Evolutionary conservation across 1,140 invertebrate genomes (phyloP), one percentile per base, ranked within the genome.

Genomic region (Drosophila nikananu): DNA sequence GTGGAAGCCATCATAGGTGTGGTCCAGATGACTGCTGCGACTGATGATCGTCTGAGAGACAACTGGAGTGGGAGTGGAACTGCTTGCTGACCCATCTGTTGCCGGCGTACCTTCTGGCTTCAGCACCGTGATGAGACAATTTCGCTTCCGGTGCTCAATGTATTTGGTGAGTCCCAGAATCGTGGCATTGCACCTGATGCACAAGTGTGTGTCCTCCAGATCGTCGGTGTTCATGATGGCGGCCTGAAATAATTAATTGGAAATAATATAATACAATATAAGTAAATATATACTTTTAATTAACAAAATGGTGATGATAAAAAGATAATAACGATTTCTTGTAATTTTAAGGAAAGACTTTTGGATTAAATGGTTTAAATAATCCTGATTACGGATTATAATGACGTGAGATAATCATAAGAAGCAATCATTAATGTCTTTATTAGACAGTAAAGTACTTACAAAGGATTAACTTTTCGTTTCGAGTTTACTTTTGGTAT

Each of bases 91-190:
- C 17, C 23, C 49, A 12, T 57, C 62, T 10, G 63, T 39, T 17
- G 51, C 19, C 3, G 65, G 32, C 4, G 46, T 52, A 17, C 17
- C 42, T 27, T 39, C 23, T 49, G 8, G 44, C 58, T 80, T 84
- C 52, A 35, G 66, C 6, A 13, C 35, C 13, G 42, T 12, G 37
- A 23, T 92, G 86, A 82, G 95, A 96, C 81, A 95, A 92, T 77
- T 95, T 2, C 23, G 93, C 91, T 97, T 97, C 30, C 97, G 95
- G 84, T 98, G 97, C 13, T 94, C 94, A 1, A 98, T 95, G 90
- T 98, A 98, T 86, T 96, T 97, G 17, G 96, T 95, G 1, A 98
- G 94, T 0, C 97, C 97, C 17, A 95, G 93, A 42, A 98, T 96
- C 2, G 97, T 98, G 3, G 94, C 83, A 68, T 97, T 96, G 93